Conservation (phyloP, 1,140 invertebrate species). For the Drosophila santomea region DNA sequence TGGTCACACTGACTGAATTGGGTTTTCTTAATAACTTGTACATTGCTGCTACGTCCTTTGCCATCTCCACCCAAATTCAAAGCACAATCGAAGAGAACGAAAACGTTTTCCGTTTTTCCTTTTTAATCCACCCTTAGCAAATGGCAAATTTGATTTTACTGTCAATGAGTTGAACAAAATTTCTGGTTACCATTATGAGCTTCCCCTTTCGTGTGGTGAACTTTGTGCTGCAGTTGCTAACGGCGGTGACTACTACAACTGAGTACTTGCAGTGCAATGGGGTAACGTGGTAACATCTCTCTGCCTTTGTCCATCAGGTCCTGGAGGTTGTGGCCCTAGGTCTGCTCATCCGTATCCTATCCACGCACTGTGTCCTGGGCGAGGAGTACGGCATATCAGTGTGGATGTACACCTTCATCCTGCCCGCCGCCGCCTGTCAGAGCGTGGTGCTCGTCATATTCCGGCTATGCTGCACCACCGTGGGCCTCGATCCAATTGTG, state of each 20-base stretch:
- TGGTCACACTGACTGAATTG: neutral
- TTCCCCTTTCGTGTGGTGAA: constrained; percentile 38
- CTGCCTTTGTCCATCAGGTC: constrained; percentile 17
- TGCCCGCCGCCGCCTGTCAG: constrained; percentile 45
- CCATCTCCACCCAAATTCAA: neutral
- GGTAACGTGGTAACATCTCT: neutral
- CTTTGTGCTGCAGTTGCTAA: constrained; percentile 20
- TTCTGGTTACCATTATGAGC: constrained; percentile 27
- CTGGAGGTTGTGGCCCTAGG: constrained; percentile 40
- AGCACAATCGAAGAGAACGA: neutral
- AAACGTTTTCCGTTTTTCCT: neutral
- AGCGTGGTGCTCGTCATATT: constrained; percentile 18
- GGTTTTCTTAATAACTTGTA: neutral
- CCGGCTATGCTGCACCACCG: constrained; percentile 43
- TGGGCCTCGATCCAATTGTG: constrained; percentile 70
- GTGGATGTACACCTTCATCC: constrained; percentile 27
- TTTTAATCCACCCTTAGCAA: neutral
- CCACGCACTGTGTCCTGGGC: constrained; percentile 48
- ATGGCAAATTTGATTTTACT: constrained; percentile 48
- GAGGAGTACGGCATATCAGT: constrained; percentile 55
- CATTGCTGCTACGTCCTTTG: no score
- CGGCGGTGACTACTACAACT: constrained; percentile 56
- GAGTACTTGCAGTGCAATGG: neutral
- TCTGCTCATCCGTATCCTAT: constrained; percentile 22
- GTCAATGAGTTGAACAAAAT: constrained; percentile 49